phyloP scores from a whole-genome alignment of 2,888 invertebrate species.

The Heliconius sara region DNA sequence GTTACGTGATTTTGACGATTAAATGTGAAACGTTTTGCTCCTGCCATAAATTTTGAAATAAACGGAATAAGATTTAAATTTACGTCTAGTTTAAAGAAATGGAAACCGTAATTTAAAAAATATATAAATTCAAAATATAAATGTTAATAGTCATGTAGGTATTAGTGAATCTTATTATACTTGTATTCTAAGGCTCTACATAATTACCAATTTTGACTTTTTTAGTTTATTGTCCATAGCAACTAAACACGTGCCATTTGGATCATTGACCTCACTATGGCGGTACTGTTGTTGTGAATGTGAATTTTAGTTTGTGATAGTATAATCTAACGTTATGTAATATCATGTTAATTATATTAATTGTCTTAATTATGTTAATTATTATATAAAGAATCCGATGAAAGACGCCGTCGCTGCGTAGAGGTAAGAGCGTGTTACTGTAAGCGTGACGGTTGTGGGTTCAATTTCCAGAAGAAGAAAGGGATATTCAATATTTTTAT shows the following conservation, averaged over 20 bases:
- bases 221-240: too few relatives aligned
- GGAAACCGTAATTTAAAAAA: neutral
- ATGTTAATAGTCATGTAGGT: neutral
- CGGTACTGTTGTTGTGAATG: neutral
- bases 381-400: too few relatives aligned
- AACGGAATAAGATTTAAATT: neutral
- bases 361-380: neutral
- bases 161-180: neutral
- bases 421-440: too few relatives aligned
- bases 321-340: neutral
- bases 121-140: too few relatives aligned
- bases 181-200: neutral
- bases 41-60: too few relatives aligned
- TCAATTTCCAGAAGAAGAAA: too few relatives aligned
- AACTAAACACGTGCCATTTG: conserved; percentile 17
- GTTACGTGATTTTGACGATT: too few relatives aligned
- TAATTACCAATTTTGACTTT: conserved; percentile 13
- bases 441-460: too few relatives aligned
- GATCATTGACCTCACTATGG: conserved; percentile 27
- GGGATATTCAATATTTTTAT: too few relatives aligned
- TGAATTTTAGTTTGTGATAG: conserved; percentile 16
- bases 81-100: neutral
- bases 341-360: neutral
- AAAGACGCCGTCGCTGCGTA: too few relatives aligned
- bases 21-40: too few relatives aligned